Evolutionary conservation across 2,113 vertebrate species (phyloP).

Genomic region (Halichoeres trimaculatus): DNA sequence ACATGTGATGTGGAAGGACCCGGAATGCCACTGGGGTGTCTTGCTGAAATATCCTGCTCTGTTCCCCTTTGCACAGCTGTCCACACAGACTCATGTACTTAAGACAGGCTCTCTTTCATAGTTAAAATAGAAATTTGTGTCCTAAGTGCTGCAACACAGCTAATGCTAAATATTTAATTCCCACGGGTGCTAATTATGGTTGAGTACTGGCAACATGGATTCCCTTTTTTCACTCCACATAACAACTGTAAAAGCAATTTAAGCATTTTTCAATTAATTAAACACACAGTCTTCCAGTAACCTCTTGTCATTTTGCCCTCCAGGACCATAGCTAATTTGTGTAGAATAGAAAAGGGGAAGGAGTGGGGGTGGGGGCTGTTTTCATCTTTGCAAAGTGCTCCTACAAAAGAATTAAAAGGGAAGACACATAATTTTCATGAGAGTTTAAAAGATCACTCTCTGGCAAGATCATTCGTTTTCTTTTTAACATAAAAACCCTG

Average conservation of each 20-base stretch:
- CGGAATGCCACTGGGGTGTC: constrained; percentile 92
- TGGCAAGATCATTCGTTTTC: constrained; percentile 36
- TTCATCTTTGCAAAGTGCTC: constrained; percentile 80
- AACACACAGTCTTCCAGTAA: constrained; percentile 99
- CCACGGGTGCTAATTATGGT: constrained; percentile 98
- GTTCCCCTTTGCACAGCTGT: constrained; percentile 96
- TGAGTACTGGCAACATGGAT: constrained; percentile 97
- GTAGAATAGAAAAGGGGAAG: constrained; percentile 89
- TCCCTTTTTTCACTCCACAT: constrained; percentile 89
- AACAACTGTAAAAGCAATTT: constrained; percentile 99
- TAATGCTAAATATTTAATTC: constrained; percentile 99
- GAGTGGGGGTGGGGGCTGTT: constrained; percentile 68
- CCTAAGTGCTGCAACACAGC: constrained; percentile 98
- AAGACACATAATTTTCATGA: constrained; percentile 69
- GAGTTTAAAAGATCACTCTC: constrained; percentile 71
- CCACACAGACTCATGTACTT: constrained; percentile 91
- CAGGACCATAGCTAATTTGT: constrained; percentile 99
- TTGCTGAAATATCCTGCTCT: constrained; percentile 95
- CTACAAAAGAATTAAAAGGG: constrained; percentile 77
- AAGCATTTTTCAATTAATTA: constrained; percentile 99
- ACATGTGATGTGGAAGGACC: constrained; percentile 91
- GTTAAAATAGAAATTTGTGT: constrained; percentile 99
- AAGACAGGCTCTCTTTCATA: constrained; percentile 94
- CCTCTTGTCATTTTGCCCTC: constrained; percentile 99
- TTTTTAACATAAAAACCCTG: constrained; percentile 57